phyloP scores from a whole-genome alignment of 2,888 invertebrate genomes.

The Eremobia ochroleuca region DNA sequence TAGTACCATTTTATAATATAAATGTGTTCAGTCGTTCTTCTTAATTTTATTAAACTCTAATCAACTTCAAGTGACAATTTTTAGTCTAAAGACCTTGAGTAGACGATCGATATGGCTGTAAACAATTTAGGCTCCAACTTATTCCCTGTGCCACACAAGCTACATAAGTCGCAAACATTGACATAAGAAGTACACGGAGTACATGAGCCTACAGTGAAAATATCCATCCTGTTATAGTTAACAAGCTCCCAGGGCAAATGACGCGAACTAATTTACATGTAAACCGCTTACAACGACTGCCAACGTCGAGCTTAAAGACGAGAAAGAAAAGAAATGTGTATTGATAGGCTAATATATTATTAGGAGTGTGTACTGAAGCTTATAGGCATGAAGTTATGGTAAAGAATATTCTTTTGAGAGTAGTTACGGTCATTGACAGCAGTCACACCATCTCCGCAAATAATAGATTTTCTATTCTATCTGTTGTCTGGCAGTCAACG shows the following conservation, averaged over 20 bases:
- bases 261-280: constrained; percentile 66
- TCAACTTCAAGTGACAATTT: not conserved
- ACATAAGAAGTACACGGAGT: constrained; percentile 11
- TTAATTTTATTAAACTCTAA: too few species aligned
- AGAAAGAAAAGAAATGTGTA: constrained; percentile 29
- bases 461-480: too few species aligned
- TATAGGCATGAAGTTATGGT: not conserved
- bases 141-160: not conserved
- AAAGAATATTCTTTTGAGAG: not conserved
- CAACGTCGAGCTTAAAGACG: constrained; percentile 42
- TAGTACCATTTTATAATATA: not conserved
- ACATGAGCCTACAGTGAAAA: constrained; percentile 26
- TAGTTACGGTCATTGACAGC: too few species aligned
- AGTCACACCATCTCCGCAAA: too few species aligned
- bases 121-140: not conserved
- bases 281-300: constrained; percentile 66
- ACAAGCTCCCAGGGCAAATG: constrained; percentile 58
- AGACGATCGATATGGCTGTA: not conserved
- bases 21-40: not conserved
- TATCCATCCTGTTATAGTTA: constrained; percentile 61
- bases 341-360: constrained; percentile 8
- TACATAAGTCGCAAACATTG: not conserved
- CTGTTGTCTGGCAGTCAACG: too few species aligned
- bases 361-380: not conserved
- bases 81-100: too few species aligned